Evolutionary conservation across 2,113 vertebrate genomes (phyloP), one percentile per base, ranked within the genome.

Genomic region (Hirundichthys speculiger): DNA sequence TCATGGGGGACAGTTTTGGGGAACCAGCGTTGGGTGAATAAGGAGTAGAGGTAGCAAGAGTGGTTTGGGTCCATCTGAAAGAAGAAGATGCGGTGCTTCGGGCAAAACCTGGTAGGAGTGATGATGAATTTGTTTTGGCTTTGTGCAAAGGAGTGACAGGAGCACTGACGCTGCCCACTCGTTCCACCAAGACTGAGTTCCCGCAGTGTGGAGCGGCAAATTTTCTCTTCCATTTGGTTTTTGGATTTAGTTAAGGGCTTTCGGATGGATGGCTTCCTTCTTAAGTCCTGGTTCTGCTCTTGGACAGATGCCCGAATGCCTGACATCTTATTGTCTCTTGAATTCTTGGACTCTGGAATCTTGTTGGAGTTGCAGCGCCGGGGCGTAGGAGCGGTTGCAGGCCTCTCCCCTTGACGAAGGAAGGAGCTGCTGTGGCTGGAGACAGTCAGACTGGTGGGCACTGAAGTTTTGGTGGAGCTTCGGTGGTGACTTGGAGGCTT

Each of bases 11-110:
- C 12, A 39, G 8, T 47, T 68, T 60, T 5, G 47, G 46, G 24
- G 66, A 51, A 38, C 10, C 18, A 21, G 79, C 0, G 2, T 66
- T 19, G 6, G 60, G 54, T 7, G 49, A 46, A n/a, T 13, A 46
- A 18, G 60, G 22, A 16, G 18, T 1, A 16, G 69, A 21, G 14
- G 58, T 10, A 60, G 15, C 11, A 0, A 72, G 46, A 1, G 42
- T 85, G 6, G 58, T 70, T 50, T 69, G 76, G n/a, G 92, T 83
- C 53, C 90, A 89, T 77, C 93, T 90, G 52, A 96, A 94, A 4
- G 95, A 94, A 10, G 95, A 97, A 6, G 96, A 94, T 24, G 96
- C 93, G 0, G 96, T 98, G 82, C 80, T 95, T 22, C 94, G 90
- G 0, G 95, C 90, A 10, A 98, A 98, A 65, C 85, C 87, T 0